phyloP scores from a whole-genome alignment of 2,888 invertebrate genomes.

The Acleris laterana region DNA sequence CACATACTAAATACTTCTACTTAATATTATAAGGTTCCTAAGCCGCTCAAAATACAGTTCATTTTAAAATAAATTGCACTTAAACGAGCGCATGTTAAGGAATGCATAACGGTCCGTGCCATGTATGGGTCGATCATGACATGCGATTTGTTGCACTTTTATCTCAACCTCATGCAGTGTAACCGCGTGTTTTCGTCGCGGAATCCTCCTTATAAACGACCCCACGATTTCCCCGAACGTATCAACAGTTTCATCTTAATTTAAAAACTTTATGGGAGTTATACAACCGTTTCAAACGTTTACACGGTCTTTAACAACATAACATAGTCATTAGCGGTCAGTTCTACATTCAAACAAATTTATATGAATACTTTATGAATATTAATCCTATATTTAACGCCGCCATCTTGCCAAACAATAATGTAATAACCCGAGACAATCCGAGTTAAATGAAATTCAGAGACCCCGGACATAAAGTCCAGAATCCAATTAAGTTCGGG shows the following conservation, averaged over 20 bases:
- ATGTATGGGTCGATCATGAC: constrained; percentile 70
- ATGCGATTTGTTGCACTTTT: constrained; percentile 75
- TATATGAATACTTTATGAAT: constrained; percentile 28
- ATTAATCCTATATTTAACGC: constrained; percentile 36
- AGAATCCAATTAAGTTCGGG: constrained; percentile 18
- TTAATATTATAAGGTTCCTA: not conserved
- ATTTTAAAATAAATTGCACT: constrained; percentile 40
- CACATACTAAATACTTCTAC: constrained; percentile 4
- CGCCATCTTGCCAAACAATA: constrained; percentile 34
- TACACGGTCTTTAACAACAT: constrained; percentile 28
- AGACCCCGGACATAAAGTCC: constrained; percentile 17
- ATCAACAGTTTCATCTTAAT: constrained; percentile 31
- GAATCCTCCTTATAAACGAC: constrained; percentile 27
- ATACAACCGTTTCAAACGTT: constrained; percentile 28
- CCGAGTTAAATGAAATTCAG: constrained; percentile 12
- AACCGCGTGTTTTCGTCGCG: constrained; percentile 42
- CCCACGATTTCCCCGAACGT: constrained; percentile 21
- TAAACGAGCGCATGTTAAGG: constrained; percentile 36
- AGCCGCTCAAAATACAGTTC: constrained; percentile 39
- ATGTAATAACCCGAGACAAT: constrained; percentile 17
- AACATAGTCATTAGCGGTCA: constrained; percentile 32
- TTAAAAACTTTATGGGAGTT: constrained; percentile 29
- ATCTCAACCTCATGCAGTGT: constrained; percentile 48
- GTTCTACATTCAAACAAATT: constrained; percentile 21
- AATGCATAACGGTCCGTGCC: constrained; percentile 69